Evolutionary conservation across 2,113 vertebrate genomes (phyloP).

Genomic region (Bufo bufo): DNA sequence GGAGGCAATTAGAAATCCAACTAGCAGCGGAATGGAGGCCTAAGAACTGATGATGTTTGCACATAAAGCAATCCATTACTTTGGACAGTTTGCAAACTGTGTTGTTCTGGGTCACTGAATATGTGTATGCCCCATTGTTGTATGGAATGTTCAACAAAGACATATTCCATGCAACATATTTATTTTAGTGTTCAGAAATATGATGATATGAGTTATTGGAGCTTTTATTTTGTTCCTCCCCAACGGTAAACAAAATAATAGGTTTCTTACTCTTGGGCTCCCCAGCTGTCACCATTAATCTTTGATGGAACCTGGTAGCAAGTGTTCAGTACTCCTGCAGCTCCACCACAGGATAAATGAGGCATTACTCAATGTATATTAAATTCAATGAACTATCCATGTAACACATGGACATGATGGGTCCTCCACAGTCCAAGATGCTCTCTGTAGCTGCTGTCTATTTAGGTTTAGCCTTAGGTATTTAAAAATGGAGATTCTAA

Average conservation of each 20-base stretch:
- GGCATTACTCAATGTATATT: not conserved
- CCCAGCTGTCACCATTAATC: not conserved
- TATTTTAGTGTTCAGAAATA: not conserved
- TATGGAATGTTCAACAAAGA: not conserved
- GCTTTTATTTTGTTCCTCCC: no score
- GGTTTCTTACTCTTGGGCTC: no score
- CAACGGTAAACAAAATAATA: no score
- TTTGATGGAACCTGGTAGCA: not conserved
- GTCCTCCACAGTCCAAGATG: not conserved
- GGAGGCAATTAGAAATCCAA: not conserved
- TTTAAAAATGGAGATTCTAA: no score
- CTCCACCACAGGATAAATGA: not conserved
- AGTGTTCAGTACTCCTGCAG: not conserved
- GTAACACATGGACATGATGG: not conserved
- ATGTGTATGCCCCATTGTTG: not conserved
- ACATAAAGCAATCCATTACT: conserved; percentile 12
- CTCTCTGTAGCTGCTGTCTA: no score
- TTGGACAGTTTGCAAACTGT: not conserved
- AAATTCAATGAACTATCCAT: not conserved
- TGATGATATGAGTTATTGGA: not conserved
- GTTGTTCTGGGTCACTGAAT: not conserved
- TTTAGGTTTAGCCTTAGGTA: no score
- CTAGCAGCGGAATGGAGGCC: not conserved
- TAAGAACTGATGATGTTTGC: not conserved
- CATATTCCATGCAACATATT: not conserved